Base-by-base conservation (phyloP, 2,797 vertebrate genomes). In the Mionectes olivaceus region DNA sequence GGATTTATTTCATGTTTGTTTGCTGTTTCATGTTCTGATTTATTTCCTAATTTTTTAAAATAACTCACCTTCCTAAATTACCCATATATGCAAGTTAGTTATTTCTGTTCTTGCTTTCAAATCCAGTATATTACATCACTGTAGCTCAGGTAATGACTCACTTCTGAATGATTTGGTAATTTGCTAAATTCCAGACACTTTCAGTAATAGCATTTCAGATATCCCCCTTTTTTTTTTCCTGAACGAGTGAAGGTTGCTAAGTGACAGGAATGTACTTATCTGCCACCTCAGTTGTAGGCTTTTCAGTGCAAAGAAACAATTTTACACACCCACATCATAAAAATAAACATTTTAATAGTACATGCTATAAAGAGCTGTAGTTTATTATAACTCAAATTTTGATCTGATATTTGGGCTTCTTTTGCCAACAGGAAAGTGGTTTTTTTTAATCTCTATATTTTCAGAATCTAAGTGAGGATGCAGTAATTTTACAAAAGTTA, bases 191-290 rank as follows among this genome's bases (percentile, higher is more conserved):
- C 39, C 67, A 96, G 67, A 79, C 33, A 92, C 18, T 95, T 96
- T 89, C 77, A 91, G 61, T 91, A 94, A 87, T 19, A 80, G 50
- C 73, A 83, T 90, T 86, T 46, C 39, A 88, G 68, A 95, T 91
- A 83, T 12, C 16, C 59, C 64, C 19, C 21, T 32, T 61, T 47
- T 23, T 41, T 37, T 11, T 70, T 92, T 76, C 71, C 77, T 1
- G 3, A 91, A 76, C 9, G 5, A 90, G 55, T 43, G 41, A 83
- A 92, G 77, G 94, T 96, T 97, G 95, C 95, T 96, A 95, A 95
- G 94, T 93, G 86, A 95, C 85, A 88, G 67, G 73, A 95, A 86
- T 10, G 22, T 63, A 92, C 77, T 84, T 92, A 84, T 65, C 50
- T 89, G 75, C 32, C 47, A 84, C 57, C 93, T 90, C 63, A 92